phyloP scores from a whole-genome alignment of 2,888 invertebrate species.

The Eumerus sabulonum region DNA sequence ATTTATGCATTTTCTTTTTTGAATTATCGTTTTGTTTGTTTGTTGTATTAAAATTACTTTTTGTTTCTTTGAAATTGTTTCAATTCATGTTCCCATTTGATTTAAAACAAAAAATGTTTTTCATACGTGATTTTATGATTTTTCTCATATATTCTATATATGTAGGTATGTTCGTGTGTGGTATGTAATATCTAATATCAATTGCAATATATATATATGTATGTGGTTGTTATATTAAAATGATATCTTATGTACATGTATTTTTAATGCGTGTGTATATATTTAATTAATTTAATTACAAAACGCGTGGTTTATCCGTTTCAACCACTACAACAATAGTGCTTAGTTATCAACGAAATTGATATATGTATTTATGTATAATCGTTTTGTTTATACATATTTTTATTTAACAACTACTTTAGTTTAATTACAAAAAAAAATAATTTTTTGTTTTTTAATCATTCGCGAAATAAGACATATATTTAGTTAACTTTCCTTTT shows the following conservation, averaged over 20 bases:
- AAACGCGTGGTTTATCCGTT: too few relatives aligned
- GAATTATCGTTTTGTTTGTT: background rate
- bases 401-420: slow-evolving; percentile 4
- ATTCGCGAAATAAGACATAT: slow-evolving; percentile 49
- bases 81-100: slow-evolving; percentile 64
- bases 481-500: slow-evolving; percentile 52
- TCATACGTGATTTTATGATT: background rate
- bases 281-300: too few relatives aligned
- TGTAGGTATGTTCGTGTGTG: too few relatives aligned
- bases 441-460: slow-evolving; percentile 7
- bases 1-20: slow-evolving; percentile 6
- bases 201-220: slow-evolving; percentile 29
- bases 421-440: slow-evolving; percentile 44
- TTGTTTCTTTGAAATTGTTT: slow-evolving; percentile 55
- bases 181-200: too few relatives aligned
- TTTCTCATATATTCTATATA: slow-evolving; percentile 10
- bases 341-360: too few relatives aligned
- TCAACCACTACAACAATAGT: too few relatives aligned
- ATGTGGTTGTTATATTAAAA: slow-evolving; percentile 45
- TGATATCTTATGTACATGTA: slow-evolving; percentile 59
- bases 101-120: slow-evolving; percentile 33
- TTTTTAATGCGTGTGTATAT: too few relatives aligned
- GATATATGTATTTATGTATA: too few relatives aligned
- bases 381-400: slow-evolving; percentile 38
- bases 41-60: slow-evolving; percentile 22